Conservation (phyloP, 2,113 vertebrate species). For the Gasterosteus nipponicus region DNA sequence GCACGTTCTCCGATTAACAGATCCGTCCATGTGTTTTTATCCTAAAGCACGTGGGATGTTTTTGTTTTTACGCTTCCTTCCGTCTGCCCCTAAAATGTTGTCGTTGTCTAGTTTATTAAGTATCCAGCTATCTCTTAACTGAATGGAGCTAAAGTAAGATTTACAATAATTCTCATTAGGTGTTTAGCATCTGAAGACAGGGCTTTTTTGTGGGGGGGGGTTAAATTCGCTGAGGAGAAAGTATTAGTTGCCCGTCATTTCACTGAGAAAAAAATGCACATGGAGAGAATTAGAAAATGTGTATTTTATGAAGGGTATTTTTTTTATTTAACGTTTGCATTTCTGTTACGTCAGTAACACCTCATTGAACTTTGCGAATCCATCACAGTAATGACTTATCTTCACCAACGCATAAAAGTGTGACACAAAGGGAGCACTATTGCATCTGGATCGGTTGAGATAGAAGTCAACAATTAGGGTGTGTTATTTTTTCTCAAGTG, state of each 20-base stretch:
- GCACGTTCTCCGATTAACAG: background rate
- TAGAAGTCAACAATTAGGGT: constrained; percentile 55
- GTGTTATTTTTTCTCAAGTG: constrained; percentile 50
- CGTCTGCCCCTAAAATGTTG: background rate
- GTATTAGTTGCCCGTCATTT: background rate
- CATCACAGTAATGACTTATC: background rate
- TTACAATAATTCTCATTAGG: background rate
- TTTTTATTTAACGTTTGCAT: constrained; percentile 7
- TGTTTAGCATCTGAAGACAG: background rate
- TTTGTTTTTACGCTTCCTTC: background rate
- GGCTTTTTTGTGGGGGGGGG: background rate
- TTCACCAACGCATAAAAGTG: constrained; percentile 17
- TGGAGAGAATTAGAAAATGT: background rate
- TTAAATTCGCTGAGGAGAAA: constrained; percentile 3
- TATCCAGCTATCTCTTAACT: background rate
- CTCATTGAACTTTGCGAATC: constrained; percentile 16
- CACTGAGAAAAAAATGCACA: constrained; percentile 1
- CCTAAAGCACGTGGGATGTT: background rate
- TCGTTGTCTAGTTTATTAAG: background rate
- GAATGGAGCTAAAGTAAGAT: background rate
- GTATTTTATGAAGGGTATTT: constrained; percentile 1
- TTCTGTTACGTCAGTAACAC: background rate
- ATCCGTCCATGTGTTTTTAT: constrained; percentile 5
- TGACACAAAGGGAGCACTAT: background rate
- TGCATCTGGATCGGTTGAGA: constrained; percentile 21